Conservation (phyloP, 2,797 vertebrate genomes). For the Galago senegalensis region DNA sequence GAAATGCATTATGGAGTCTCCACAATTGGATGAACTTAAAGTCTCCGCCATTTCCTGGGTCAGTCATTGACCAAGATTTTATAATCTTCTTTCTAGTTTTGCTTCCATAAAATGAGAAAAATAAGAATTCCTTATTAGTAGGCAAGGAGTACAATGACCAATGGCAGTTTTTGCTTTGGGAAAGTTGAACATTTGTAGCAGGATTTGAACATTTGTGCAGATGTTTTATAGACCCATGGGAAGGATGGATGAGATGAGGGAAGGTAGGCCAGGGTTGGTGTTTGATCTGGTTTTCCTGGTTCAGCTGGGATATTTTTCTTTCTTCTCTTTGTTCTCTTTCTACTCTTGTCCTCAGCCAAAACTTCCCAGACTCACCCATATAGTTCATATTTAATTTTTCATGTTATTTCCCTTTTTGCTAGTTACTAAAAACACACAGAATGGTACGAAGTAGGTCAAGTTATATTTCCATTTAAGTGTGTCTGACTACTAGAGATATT, state of each 20-base stretch:
- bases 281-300: background rate
- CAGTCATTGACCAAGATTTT: slow-evolving; percentile 13
- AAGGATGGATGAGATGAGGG: background rate
- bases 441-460: background rate
- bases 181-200: background rate
- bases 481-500: background rate
- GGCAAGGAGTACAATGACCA: background rate
- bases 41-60: background rate
- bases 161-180: background rate
- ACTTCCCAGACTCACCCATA: background rate
- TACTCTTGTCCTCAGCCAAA: background rate
- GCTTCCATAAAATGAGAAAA: background rate
- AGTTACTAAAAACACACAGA: background rate
- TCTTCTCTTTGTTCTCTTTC: background rate
- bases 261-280: background rate
- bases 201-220: background rate
- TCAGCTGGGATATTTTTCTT: background rate
- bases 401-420: background rate
- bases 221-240: background rate
- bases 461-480: background rate
- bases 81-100: background rate
- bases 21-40: background rate
- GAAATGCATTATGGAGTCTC: background rate
- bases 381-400: slow-evolving; percentile 5
- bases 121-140: background rate